A percentile compares a stretch with the other conserved stretches of the same genome.
Conservation (phyloP, 1,140 invertebrate species). For the Hylaeus anthracinus region DNA sequence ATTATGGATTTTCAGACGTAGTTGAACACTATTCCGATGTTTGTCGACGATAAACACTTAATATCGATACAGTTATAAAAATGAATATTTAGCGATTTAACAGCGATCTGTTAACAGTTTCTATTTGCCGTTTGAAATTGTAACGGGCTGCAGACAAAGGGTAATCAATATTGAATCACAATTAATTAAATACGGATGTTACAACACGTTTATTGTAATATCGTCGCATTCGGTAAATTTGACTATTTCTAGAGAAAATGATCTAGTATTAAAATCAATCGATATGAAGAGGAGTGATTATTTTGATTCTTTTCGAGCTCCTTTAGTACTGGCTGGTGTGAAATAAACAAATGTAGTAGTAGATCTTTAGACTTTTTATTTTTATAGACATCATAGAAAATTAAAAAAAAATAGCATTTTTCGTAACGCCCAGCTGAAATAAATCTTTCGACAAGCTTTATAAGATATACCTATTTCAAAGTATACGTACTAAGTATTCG, state of each 20-base stretch:
- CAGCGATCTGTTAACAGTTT: neutral
- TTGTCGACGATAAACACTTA: neutral
- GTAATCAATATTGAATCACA: conserved; percentile 1
- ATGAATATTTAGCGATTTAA: neutral
- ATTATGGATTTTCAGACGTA: neutral
- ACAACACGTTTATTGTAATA: neutral
- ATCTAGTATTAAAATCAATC: neutral
- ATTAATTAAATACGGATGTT: conserved; percentile 22
- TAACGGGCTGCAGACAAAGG: neutral
- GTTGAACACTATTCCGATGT: neutral
- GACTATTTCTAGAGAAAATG: neutral
- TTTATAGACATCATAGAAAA: no score
- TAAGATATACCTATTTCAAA: no score
- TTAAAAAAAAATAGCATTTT: no score
- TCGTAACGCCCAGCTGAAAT: no score
- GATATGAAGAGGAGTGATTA: neutral
- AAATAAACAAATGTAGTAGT: no score
- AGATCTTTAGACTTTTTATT: no score
- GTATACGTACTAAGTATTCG: no score
- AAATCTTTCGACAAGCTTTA: no score
- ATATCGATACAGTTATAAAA: neutral
- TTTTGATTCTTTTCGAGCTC: no score
- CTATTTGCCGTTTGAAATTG: conserved; percentile 10
- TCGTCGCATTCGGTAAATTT: neutral
- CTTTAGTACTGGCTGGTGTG: no score